Evolutionary conservation across 2,888 invertebrate genomes (phyloP), one percentile per base, ranked within the genome.

Genomic region (Rhopalosiphum nymphaeae): DNA sequence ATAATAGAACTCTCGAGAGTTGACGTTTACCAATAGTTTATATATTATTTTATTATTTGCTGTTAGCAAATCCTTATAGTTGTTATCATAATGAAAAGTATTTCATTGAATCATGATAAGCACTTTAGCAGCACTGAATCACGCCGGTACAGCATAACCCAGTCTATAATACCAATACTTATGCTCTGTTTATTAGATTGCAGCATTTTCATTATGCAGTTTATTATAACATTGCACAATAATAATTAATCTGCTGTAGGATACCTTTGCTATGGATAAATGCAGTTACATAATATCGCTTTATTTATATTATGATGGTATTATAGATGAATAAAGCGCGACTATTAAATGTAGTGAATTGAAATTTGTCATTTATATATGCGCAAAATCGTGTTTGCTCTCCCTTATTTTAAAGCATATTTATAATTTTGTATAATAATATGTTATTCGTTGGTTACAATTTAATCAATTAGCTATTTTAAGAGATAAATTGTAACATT

Each of bases 81-180:
- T 56, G 56, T 85, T 85, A 87, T 92, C 92, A 87, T 87, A 67
- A 92, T 49, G 67, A 46, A 87, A 92, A 36, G 11, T 36, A 87
- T 91, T 91, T 92, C 89, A 78, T 93, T 56, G 42, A 44, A 93
- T 56, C 53, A 78, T 93, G 92, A 93, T 93, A 93, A 93, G 78
- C 92, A 44, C 53, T 93, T 92, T 42, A 44, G 61, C 26, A 53
- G 67, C 29, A 46, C 46, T 57, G 91, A 92, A 92, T 57, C 90
- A 49, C 56, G 25, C 1, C 84, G 0, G 36, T 44, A 44, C 26
- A 29, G 42, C 53, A 44, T 53, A 56, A 42, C 36, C 11, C 26
- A 5, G 57, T 29, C 16, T n/a, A 84, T 78, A 89, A 92, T 92
- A 78, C 57, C 26, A 53, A 84, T 46, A 85, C 89, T 89, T 84